These are phyloP conservation scores for Elgaria multicarinata DNA, from an alignment of 2,113 vertebrate genomes.

Conservation along the genomic window DNA sequence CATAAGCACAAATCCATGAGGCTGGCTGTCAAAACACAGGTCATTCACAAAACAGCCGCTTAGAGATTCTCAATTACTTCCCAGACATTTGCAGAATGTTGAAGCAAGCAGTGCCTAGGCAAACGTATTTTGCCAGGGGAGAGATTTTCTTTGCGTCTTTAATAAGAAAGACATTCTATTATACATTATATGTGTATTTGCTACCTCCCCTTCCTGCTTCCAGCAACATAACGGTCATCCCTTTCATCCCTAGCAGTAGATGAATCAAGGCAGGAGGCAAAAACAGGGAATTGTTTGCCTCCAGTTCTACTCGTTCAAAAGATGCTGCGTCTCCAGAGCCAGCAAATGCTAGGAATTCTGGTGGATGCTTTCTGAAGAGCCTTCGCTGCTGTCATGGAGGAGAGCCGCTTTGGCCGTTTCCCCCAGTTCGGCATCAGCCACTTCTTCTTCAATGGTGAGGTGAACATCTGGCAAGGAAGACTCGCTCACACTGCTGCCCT, in stretches of 20 bases:
- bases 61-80: not conserved
- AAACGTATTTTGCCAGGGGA: slow-evolving; percentile 46
- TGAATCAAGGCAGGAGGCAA: slow-evolving; percentile 45
- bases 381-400: slow-evolving; percentile 78
- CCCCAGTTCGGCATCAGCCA: slow-evolving; percentile 78
- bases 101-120: slow-evolving; percentile 45
- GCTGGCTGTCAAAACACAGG: slow-evolving; percentile 28
- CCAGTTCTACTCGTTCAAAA: slow-evolving; percentile 45
- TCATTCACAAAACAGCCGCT: slow-evolving; percentile 43
- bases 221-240: not conserved
- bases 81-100: slow-evolving; percentile 54
- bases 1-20: slow-evolving; percentile 46
- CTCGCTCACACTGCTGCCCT: slow-evolving; percentile 92
- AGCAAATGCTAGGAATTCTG: slow-evolving; percentile 74
- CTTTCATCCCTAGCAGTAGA: slow-evolving; percentile 44
- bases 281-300: slow-evolving; percentile 41
- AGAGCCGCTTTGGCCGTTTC: slow-evolving; percentile 75
- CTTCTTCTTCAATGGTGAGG: slow-evolving; percentile 91
- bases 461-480: slow-evolving; percentile 90
- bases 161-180: slow-evolving; percentile 40
- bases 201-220: slow-evolving; percentile 48
- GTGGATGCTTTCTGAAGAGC: slow-evolving; percentile 78
- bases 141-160: slow-evolving; percentile 36
- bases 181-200: slow-evolving; percentile 27
- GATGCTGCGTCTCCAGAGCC: slow-evolving; percentile 36